phyloP scores from a whole-genome alignment of 2,888 invertebrate species.

The Phortica okadai region DNA sequence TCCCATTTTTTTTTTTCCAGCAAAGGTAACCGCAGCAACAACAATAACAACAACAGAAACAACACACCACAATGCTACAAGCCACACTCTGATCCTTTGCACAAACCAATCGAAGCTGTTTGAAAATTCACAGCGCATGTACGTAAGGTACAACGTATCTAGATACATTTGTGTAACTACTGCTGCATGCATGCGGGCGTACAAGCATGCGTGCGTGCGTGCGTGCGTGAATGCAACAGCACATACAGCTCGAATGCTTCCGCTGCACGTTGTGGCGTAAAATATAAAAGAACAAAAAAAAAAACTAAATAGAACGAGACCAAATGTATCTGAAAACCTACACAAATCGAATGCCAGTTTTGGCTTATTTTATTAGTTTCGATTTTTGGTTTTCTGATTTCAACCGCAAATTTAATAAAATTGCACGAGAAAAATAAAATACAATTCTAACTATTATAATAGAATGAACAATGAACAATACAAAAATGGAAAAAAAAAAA shows the following conservation, averaged over 20 bases:
- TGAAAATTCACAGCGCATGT: too few species aligned
- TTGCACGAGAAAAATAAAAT: neutral
- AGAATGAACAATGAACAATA: neutral
- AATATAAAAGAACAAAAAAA: neutral
- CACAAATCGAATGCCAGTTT: neutral
- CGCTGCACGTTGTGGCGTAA: neutral
- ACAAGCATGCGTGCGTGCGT: neutral
- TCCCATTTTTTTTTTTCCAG: too few species aligned
- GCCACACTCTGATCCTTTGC: too few species aligned
- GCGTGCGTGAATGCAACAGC: slow-evolving; percentile 3
- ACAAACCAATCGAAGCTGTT: too few species aligned
- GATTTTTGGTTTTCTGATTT: slow-evolving; percentile 23
- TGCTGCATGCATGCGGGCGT: neutral
- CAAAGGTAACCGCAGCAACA: neutral
- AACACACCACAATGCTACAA: neutral
- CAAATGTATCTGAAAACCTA: neutral
- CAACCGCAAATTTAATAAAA: slow-evolving; percentile 14
- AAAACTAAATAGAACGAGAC: neutral
- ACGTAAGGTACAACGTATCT: too few species aligned
- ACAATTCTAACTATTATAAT: neutral
- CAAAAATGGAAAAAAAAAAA: neutral
- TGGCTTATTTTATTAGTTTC: slow-evolving; percentile 21
- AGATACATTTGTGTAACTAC: too few species aligned
- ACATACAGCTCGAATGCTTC: neutral
- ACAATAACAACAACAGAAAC: neutral